A percentile compares a stretch with the other conserved stretches of the same genome.
phyloP scores from a whole-genome alignment of 1,140 invertebrate genomes.

The Yoshiicerus persimilis region DNA sequence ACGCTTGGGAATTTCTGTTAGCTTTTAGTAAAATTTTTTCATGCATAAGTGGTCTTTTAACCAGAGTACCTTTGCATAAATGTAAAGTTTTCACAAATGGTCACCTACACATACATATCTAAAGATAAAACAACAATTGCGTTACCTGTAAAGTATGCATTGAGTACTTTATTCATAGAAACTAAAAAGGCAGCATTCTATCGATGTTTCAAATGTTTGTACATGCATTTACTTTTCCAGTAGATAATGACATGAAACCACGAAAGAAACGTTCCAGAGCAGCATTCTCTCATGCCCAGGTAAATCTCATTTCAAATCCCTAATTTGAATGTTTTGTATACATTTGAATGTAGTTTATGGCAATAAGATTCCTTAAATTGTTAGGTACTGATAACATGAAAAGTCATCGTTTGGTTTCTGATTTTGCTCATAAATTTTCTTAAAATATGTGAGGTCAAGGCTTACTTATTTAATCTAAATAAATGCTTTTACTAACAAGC shows the following conservation, averaged over 20 bases:
- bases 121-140: background rate
- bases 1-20: too few species aligned
- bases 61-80: too few species aligned
- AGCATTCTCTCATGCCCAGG: slow-evolving; percentile 85
- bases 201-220: background rate
- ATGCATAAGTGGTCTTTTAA: too few species aligned
- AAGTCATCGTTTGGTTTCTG: background rate
- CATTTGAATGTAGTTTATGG: background rate
- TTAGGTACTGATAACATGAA: background rate
- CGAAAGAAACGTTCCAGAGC: slow-evolving; percentile 90
- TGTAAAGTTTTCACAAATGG: background rate
- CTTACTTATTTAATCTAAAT: background rate
- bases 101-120: background rate
- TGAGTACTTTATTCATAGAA: background rate
- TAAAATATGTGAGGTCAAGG: background rate
- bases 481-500: too few species aligned
- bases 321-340: background rate
- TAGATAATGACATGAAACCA: slow-evolving; percentile 52
- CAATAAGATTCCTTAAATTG: background rate
- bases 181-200: background rate
- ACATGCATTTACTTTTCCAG: background rate
- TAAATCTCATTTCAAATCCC: slow-evolving; percentile 2
- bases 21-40: too few species aligned
- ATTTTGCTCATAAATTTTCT: background rate
- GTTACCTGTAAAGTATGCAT: background rate